Evolutionary conservation across 2,888 invertebrate genomes (phyloP), one percentile per base, ranked within the genome.

Genomic region (Graphium colonna): DNA sequence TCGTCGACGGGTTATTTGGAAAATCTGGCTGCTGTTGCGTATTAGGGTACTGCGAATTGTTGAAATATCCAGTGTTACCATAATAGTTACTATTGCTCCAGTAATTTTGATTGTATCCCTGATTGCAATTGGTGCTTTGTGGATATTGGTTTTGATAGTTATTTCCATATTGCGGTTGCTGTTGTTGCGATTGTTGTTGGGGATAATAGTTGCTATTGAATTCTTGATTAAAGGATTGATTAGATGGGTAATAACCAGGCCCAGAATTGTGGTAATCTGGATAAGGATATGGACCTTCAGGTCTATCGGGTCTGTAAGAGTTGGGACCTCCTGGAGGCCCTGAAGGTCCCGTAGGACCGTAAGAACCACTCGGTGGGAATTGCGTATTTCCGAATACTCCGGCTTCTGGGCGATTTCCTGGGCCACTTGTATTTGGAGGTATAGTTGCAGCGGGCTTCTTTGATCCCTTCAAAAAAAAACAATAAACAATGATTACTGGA

Each of bases 401-500:
- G n/a, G 68, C 54, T 1, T 82, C 83, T 26, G 69, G 68, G 3
- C 77, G 74, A 0, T 62, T 67, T 4, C 65, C 51, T 3, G 57
- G 43, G 8, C 75, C 74, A 5, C 78, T 76, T 13, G 80, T 84
- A 57, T 87, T 90, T 16, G 90, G 91, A 13, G 80, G 82, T 60
- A 91, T 89, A 13, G 90, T 88, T 10, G 90, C 90, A 16, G 91
- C 90, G 33, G 90, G 91, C 59, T 91, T 90, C 62, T 89, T 90
- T 9, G 84, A 70, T 44, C 84, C 86, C 88, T 89, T 64, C 48
- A 55, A 59, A 57, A 46, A 21, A n/a, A n/a, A n/a, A n/a, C n/a
- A n/a, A 38, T 51, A 43, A 48, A 43, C n/a, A n/a, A n/a, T n/a
- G n/a, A n/a, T n/a, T n/a, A n/a, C n/a, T n/a, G n/a, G n/a, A n/a